Conservation (phyloP, 2,797 vertebrate species). For the Thalassophryne amazonica region DNA sequence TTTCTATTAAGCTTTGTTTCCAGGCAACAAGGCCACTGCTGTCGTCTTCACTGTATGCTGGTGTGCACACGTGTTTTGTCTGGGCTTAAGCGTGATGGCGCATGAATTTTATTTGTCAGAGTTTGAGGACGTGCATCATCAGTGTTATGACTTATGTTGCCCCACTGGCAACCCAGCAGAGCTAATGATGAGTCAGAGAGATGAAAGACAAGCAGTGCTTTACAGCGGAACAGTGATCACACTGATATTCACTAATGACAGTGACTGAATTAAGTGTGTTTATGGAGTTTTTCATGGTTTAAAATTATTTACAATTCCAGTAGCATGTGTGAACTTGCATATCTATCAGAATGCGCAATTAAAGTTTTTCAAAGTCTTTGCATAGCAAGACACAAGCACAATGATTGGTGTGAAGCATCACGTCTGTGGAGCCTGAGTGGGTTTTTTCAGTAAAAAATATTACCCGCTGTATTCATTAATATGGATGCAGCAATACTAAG, state of each 20-base stretch:
- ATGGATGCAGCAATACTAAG: too few relatives aligned
- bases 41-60: neutral
- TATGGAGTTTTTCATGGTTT: too few relatives aligned
- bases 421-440: too few relatives aligned
- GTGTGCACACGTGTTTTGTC: constrained; percentile 9
- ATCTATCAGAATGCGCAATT: too few relatives aligned
- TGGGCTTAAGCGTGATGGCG: neutral
- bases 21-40: constrained; percentile 29
- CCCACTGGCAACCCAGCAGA: neutral
- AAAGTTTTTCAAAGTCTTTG: too few relatives aligned
- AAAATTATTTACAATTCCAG: too few relatives aligned
- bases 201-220: neutral
- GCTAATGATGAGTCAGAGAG: constrained; percentile 5
- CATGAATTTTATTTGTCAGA: neutral
- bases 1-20: constrained; percentile 25
- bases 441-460: too few relatives aligned
- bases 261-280: neutral
- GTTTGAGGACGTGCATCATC: neutral
- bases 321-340: too few relatives aligned
- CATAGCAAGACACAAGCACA: too few relatives aligned
- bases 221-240: neutral
- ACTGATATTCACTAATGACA: constrained; percentile 7
- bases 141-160: neutral
- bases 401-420: too few relatives aligned
- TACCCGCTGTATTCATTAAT: too few relatives aligned